phyloP scores from a whole-genome alignment of 2,888 invertebrate genomes.

The Lasioglossum leucozonium region DNA sequence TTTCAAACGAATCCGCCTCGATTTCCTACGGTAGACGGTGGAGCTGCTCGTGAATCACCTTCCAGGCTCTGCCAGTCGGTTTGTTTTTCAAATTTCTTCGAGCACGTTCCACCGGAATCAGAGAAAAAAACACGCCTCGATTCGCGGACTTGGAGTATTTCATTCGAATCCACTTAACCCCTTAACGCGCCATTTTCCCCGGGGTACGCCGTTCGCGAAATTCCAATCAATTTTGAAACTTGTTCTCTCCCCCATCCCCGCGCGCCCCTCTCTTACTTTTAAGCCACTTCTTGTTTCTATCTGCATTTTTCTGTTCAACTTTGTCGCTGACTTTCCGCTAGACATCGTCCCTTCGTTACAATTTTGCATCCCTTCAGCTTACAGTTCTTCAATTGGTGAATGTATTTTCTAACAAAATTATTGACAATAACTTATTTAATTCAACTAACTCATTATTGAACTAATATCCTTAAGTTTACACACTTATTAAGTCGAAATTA shows the following conservation, averaged over 20 bases:
- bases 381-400: too few species aligned
- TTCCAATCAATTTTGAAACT: neutral
- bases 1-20: neutral
- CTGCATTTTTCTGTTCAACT: too few species aligned
- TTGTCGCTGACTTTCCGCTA: neutral
- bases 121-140: neutral
- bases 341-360: neutral
- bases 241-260: neutral
- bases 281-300: neutral
- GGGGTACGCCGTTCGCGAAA: neutral
- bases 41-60: constrained; percentile 19
- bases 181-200: neutral
- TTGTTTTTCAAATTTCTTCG: neutral
- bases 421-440: too few species aligned
- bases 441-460: too few species aligned
- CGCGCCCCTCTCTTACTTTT: neutral
- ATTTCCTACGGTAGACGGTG: neutral
- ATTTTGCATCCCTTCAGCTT: neutral
- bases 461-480: too few species aligned
- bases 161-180: neutral
- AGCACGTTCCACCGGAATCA: neutral
- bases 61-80: neutral
- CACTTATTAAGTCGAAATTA: too few species aligned
- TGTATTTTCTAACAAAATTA: too few species aligned
- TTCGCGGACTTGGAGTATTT: neutral